Percentiles rank a stretch among this genome's conserved stretches.
Conservation (phyloP, 2,113 vertebrate species). For the Mastomys natalensis region DNA sequence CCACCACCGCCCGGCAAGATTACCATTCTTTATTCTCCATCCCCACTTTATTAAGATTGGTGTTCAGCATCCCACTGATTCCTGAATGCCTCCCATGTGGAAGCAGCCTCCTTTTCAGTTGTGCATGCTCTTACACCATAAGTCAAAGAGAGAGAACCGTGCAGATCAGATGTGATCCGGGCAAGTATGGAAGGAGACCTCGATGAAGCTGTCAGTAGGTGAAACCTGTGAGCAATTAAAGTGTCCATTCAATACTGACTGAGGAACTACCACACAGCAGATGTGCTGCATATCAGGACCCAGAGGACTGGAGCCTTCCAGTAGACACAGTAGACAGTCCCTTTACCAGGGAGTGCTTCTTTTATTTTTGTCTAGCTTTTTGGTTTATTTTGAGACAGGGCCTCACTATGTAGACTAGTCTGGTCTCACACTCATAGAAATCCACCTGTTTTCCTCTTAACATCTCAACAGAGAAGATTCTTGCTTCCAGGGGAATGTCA, state of each 20-base stretch:
- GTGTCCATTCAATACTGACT: not conserved
- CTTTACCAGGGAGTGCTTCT: not conserved
- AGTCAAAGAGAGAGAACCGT: not conserved
- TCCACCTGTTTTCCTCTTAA: not conserved
- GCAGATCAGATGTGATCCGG: not conserved
- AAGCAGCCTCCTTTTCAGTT: not conserved
- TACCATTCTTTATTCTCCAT: not conserved
- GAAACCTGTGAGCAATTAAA: not conserved
- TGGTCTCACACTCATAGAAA: not conserved
- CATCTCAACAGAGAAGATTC: not conserved
- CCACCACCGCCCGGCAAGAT: no score
- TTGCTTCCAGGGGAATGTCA: not conserved
- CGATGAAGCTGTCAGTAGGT: not conserved
- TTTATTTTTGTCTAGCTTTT: not conserved
- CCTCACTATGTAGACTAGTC: not conserved
- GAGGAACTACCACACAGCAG: not conserved
- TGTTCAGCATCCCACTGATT: constrained; percentile 18
- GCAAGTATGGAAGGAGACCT: not conserved
- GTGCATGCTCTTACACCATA: not conserved
- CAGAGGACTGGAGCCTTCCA: not conserved
- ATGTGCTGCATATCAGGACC: not conserved
- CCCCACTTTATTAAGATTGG: not conserved
- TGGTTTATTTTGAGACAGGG: not conserved
- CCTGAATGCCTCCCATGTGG: not conserved
- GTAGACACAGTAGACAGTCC: not conserved